These are phyloP conservation scores for Dolichopus griseipennis DNA, from an alignment of 2,888 invertebrate species.

Conservation along the genomic window DNA sequence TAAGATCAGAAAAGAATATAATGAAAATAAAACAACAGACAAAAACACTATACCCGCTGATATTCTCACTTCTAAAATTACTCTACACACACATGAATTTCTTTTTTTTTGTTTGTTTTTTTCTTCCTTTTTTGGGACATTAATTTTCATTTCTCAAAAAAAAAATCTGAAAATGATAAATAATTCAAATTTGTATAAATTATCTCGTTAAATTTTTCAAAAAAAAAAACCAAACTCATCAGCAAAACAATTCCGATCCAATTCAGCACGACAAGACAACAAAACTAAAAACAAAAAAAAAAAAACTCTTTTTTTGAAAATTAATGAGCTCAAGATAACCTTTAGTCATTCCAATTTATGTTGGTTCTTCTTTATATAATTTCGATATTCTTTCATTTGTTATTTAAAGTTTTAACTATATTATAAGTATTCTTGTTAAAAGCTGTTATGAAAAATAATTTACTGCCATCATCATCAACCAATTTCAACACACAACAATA, in stretches of 20 bases:
- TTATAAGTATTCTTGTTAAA: no score
- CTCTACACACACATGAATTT: not conserved
- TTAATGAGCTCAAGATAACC: slow-evolving; percentile 6
- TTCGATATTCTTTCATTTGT: not conserved
- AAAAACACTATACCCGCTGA: not conserved
- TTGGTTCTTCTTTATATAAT: not conserved
- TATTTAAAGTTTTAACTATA: not conserved
- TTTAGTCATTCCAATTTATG: slow-evolving; percentile 2
- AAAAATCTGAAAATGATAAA: slow-evolving; percentile 1
- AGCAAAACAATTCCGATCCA: no score
- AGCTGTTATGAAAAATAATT: not conserved
- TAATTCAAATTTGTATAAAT: slow-evolving; percentile 10
- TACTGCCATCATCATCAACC: not conserved
- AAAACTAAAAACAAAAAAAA: not conserved
- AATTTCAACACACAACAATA: not conserved
- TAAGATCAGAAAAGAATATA: not conserved
- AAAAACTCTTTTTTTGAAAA: not conserved
- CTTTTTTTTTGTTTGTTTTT: not conserved
- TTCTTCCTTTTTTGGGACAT: not conserved
- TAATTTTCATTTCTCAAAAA: no score
- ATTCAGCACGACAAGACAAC: no score
- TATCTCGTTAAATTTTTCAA: slow-evolving; percentile 9
- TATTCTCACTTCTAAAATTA: not conserved
- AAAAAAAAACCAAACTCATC: not conserved
- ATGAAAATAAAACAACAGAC: not conserved